Percentiles rank a stretch among this genome's conserved stretches.
Evolutionary conservation across 2,797 vertebrate genomes (phyloP).

Genomic region (Tiaroga cobitis): DNA sequence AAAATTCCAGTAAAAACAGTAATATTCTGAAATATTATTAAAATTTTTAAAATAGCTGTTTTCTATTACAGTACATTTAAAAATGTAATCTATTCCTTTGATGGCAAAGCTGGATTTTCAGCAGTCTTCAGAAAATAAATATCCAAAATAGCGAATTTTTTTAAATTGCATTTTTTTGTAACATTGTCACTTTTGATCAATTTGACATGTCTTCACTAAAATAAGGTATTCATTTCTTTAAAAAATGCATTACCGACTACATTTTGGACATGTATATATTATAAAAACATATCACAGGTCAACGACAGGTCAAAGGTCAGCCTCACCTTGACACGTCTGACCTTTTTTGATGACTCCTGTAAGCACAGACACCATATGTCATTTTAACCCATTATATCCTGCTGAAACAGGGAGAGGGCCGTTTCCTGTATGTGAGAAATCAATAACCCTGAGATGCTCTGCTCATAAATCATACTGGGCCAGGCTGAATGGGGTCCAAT

Average conservation of each 20-base stretch:
- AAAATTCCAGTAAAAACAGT: not conserved
- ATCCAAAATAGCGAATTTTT: not conserved
- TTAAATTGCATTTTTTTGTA: no score
- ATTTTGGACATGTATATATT: not conserved
- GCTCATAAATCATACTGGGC: slow-evolving; percentile 12
- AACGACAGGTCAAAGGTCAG: not conserved
- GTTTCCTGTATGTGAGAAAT: not conserved
- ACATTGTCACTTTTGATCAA: not conserved
- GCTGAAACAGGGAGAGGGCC: not conserved
- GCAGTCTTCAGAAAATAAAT: not conserved
- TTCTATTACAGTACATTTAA: not conserved
- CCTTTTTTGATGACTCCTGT: not conserved
- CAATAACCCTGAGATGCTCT: slow-evolving; percentile 3
- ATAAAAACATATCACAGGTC: not conserved
- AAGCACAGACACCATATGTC: not conserved
- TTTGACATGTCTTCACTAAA: not conserved
- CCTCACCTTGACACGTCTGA: slow-evolving; percentile 7
- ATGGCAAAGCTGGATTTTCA: not conserved
- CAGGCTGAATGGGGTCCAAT: not conserved
- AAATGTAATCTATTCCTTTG: not conserved
- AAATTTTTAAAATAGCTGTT: not conserved
- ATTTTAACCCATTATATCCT: not conserved
- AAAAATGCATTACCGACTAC: not conserved
- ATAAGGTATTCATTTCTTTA: not conserved
- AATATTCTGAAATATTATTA: not conserved